phyloP scores from a whole-genome alignment of 2,888 invertebrate genomes.

The Ochropacha duplaris region DNA sequence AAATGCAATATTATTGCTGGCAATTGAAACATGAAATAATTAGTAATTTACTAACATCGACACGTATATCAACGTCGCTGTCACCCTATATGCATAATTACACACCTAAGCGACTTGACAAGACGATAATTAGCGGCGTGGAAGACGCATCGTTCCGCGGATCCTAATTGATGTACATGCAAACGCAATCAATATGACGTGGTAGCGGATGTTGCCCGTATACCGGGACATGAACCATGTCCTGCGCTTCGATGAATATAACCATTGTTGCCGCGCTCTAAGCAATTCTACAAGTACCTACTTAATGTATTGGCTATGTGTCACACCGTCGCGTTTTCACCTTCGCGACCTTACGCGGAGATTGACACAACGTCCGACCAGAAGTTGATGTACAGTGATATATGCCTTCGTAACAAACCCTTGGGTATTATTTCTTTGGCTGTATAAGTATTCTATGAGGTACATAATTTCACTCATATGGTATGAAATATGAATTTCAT shows the following conservation, averaged over 20 bases:
- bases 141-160: conserved; percentile 76
- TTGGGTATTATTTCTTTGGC: too few relatives aligned
- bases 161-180: conserved; percentile 81
- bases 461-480: too few relatives aligned
- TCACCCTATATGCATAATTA: conserved; percentile 64
- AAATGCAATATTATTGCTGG: conserved; percentile 13
- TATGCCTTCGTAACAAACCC: too few relatives aligned
- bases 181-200: conserved; percentile 80
- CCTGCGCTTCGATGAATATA: conserved; percentile 21
- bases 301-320: conserved; percentile 2
- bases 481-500: too few relatives aligned
- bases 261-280: conserved; percentile 16
- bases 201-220: conserved; percentile 62
- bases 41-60: conserved; percentile 24
- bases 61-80: conserved; percentile 57
- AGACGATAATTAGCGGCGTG: conserved; percentile 73
- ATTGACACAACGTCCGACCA: conserved; percentile 1
- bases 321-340: neutral
- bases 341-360: neutral
- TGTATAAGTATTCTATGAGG: too few relatives aligned
- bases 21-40: conserved; percentile 1
- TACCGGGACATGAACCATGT: conserved; percentile 33
- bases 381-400: too few relatives aligned
- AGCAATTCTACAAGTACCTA: conserved; percentile 4
- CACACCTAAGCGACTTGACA: conserved; percentile 57